phyloP scores from a whole-genome alignment of 2,888 invertebrate species.

The Netelia virgata region DNA sequence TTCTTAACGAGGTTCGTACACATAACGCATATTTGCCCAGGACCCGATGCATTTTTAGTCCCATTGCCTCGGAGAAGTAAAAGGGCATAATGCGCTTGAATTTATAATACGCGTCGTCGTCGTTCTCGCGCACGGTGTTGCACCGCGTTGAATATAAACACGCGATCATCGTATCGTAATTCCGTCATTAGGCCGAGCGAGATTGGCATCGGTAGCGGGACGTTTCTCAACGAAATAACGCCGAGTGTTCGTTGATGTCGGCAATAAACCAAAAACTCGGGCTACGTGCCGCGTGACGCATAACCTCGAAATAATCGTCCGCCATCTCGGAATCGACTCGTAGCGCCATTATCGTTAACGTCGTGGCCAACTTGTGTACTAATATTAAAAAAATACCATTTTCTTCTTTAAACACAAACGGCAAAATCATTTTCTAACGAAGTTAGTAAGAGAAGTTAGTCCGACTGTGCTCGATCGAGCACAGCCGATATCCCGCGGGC shows the following conservation, averaged over 20 bases:
- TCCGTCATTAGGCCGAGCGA: slow-evolving; percentile 40
- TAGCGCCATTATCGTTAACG: not conserved
- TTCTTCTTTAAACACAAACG: not conserved
- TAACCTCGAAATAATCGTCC: not conserved
- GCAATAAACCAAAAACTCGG: slow-evolving; percentile 2
- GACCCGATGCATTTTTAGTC: slow-evolving; percentile 17
- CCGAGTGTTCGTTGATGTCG: not conserved
- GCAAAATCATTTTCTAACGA: not conserved
- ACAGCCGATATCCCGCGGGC: slow-evolving; percentile 36
- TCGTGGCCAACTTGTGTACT: not conserved
- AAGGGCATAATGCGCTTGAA: slow-evolving; percentile 46
- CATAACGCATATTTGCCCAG: slow-evolving; percentile 34
- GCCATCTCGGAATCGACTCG: not conserved
- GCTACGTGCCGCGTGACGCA: not conserved
- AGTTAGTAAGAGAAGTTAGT: not conserved
- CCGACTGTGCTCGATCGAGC: slow-evolving; percentile 29
- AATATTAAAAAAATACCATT: not conserved
- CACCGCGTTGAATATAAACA: slow-evolving; percentile 2
- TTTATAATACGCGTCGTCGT: slow-evolving; percentile 37
- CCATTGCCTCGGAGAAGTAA: slow-evolving; percentile 20
- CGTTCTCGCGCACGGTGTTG: not conserved
- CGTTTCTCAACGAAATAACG: slow-evolving; percentile 12
- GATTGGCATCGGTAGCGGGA: slow-evolving; percentile 46
- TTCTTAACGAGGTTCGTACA: slow-evolving; percentile 62
- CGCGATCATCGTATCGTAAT: slow-evolving; percentile 46